Evolutionary conservation across 30 jellyfish, hydroid and myxozoan species (phyloP).

Genomic region (Cassiopea xamachana): DNA sequence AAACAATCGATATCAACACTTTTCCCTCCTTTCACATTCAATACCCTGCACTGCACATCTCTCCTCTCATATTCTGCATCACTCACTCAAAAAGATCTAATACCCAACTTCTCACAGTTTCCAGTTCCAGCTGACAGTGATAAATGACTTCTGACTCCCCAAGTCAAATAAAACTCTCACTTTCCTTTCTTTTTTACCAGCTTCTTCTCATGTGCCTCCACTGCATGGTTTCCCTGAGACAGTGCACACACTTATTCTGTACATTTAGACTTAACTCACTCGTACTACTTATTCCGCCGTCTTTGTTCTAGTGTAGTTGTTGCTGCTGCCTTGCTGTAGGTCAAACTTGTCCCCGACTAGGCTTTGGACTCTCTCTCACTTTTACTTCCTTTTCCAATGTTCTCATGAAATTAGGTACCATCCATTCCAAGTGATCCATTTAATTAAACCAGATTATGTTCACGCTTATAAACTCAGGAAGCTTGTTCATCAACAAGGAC

Average conservation of each 20-base stretch:
- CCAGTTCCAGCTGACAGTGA: background rate
- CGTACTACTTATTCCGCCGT: too few relatives aligned
- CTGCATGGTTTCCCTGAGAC: too few relatives aligned
- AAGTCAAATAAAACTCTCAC: background rate
- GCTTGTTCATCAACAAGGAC: background rate
- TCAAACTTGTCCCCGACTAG: background rate
- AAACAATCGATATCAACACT: background rate
- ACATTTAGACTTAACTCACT: too few relatives aligned
- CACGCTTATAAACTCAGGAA: background rate
- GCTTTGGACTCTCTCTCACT: background rate
- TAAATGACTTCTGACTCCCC: background rate
- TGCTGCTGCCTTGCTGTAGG: too few relatives aligned
- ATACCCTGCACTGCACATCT: background rate
- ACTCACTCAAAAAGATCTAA: background rate
- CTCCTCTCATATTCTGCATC: conserved; percentile 4
- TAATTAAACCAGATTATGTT: background rate
- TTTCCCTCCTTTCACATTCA: background rate
- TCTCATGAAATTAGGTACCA: background rate
- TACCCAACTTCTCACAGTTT: conserved; percentile 14
- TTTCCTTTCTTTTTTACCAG: background rate
- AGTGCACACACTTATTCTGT: too few relatives aligned
- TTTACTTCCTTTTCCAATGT: background rate
- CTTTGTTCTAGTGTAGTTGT: too few relatives aligned
- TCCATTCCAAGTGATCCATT: background rate
- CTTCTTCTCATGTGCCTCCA: too few relatives aligned